Base-by-base conservation (phyloP, 64 coral and sea anemone genomes). In the Pachyseris speciosa region DNA sequence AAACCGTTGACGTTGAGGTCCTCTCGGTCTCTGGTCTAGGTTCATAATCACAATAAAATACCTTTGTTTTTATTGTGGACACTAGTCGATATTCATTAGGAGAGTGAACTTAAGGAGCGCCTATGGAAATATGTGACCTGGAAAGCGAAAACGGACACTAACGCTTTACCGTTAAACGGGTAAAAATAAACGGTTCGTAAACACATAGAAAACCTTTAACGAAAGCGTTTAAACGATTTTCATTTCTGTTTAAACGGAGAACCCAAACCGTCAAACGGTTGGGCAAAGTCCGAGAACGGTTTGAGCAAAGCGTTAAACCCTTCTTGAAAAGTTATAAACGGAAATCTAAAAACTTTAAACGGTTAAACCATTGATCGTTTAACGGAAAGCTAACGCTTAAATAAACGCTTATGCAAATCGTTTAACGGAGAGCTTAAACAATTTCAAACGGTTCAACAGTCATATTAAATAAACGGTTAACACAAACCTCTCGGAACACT, bases 111-210 rank as follows among this genome's bases (percentile, higher is more conserved):
- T n/a, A n/a, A n/a, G n/a, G n/a, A n/a, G n/a, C n/a, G n/a, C n/a
- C n/a, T n/a, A n/a, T n/a, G n/a, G n/a, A n/a, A n/a, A n/a, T n/a
- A n/a, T 16, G 25, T 66, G 19, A 66, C 63, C 63, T 7, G 8
- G 63, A 26, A 66, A 29, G 63, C n/a, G 63, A 66, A 66, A 66
- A 66, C 63, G 25, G 19, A 28, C 63, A 66, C 63, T 66, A 66
- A 66, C 63, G 63, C 63, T 66, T 29, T 66, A 29, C 63, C 63
- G 11, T 66, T 28, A 29, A 66, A 66, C 27, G 63, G 63, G 22
- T 11, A 29, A 66, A 31, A 66, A 66, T 29, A 66, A 66, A 66
- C n/a, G n/a, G n/a, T n/a, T n/a, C n/a, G n/a, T n/a, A 45, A 45
- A 45, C 63, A 25, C 15, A 27, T 66, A 4, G 63, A 7, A 66